Evolutionary conservation across 2,888 invertebrate genomes (phyloP), one percentile per base, ranked within the genome.

Genomic region (Lottia scabra): DNA sequence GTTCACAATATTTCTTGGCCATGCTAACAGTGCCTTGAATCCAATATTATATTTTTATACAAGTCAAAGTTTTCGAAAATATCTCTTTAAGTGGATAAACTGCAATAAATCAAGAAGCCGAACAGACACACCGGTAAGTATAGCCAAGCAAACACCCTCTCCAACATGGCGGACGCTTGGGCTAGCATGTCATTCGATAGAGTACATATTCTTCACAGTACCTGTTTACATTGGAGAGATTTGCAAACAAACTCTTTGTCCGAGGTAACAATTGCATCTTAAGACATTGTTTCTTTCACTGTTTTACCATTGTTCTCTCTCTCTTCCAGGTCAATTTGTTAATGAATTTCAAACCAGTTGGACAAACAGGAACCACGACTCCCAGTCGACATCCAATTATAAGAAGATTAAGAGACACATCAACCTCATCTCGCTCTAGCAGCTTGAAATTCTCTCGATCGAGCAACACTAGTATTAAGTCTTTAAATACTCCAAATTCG

Each of bases 21-120:
- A 95, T 87, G 92, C 93, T 0, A 94, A 94, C 89, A 94, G 94
- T 2, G 94, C 94, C 6, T 92, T 94, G 83, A 94, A 94, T 89
- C 94, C 94, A 0, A 92, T 94, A 67, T 92, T 95, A 15, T 94
- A 94, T 88, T 94, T 94, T 84, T 91, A 93, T 83, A 93, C 94
- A 91, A 94, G 94, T 71, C 91, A 93, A 67, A 94, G 93, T 87
- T 94, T 94, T 87, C 92, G 94, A 70, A 91, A 92, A 62, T 94
- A 93, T 0, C 92, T 93, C 0, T 43, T 77, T 0, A 71, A 81
- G 27, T 75, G 81, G 71, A 69, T 83, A 6, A 79, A 76, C 63
- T 83, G 82, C 66, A 79, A 74, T 65, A 75, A 72, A 67, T 66
- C 76, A 56, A 68, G 76, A 64, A 75, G 75, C n/a, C 77, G 77